phyloP scores from a whole-genome alignment of 30 jellyfish, hydroid and myxozoan species.

The Turritopsis rubra region DNA sequence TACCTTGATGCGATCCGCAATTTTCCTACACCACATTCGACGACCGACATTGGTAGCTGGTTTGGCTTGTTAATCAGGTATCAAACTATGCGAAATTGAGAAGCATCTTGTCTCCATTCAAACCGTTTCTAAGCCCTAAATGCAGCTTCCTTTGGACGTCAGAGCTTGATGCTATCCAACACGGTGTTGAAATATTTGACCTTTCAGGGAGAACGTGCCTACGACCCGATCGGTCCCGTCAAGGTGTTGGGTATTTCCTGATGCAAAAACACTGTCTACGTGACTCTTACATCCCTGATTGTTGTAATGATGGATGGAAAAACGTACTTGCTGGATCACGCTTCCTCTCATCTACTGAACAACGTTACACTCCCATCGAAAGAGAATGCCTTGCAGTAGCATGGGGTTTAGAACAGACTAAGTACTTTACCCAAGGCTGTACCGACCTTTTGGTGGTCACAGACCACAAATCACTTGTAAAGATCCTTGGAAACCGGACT shows the following conservation, averaged over 20 bases:
- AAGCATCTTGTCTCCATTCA: slow-evolving; percentile 1
- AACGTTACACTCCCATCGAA: slow-evolving; percentile 19
- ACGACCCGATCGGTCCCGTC: slow-evolving; percentile 16
- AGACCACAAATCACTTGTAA: no score
- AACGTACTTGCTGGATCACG: slow-evolving; percentile 12
- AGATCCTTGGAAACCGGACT: no score
- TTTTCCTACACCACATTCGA: slow-evolving; percentile 15
- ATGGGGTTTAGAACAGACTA: slow-evolving; percentile 20
- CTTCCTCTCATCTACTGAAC: slow-evolving; percentile 9
- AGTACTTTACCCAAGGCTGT: no score
- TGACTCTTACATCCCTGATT: neutral
- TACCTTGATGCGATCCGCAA: neutral
- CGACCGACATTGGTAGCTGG: slow-evolving; percentile 16
- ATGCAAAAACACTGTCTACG: slow-evolving; percentile 20
- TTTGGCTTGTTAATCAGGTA: slow-evolving; percentile 19
- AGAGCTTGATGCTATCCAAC: no score
- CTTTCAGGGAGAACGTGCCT: neutral
- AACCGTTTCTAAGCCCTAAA: slow-evolving; percentile 3
- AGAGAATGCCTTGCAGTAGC: slow-evolving; percentile 17
- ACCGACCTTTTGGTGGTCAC: no score
- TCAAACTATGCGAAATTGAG: slow-evolving; percentile 1
- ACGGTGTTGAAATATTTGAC: slow-evolving; percentile 6
- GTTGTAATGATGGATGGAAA: neutral
- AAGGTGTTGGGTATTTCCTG: slow-evolving; percentile 10
- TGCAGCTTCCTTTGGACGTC: slow-evolving; percentile 2